phyloP scores from a whole-genome alignment of 2,888 invertebrate species.

The Orthosia gothica region DNA sequence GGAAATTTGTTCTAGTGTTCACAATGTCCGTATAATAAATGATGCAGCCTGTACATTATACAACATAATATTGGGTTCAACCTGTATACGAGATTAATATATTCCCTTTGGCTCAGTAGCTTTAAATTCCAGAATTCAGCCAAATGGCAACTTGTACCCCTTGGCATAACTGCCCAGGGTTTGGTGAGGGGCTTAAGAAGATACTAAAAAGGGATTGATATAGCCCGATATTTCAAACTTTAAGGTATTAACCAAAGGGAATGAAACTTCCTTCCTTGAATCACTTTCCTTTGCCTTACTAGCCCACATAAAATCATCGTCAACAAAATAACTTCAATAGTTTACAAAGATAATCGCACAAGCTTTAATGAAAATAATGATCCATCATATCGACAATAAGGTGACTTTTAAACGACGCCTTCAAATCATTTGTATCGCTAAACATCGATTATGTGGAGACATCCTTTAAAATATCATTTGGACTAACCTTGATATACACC shows the following conservation, averaged over 20 bases:
- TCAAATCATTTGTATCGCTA: slow-evolving; percentile 61
- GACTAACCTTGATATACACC: slow-evolving; percentile 61
- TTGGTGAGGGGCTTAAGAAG: not conserved
- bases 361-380: slow-evolving; percentile 52
- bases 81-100: too few species aligned
- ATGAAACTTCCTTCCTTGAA: too few species aligned
- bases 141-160: too few species aligned
- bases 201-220: too few species aligned
- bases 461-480: slow-evolving; percentile 75
- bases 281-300: not conserved
- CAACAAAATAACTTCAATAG: not conserved
- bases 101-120: too few species aligned
- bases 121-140: too few species aligned
- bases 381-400: slow-evolving; percentile 35
- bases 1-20: too few species aligned
- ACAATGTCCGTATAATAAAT: too few species aligned
- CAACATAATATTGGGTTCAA: too few species aligned
- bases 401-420: slow-evolving; percentile 56
- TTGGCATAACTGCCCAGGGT: not conserved
- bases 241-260: too few species aligned
- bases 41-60: too few species aligned
- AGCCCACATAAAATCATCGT: not conserved
- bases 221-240: too few species aligned
- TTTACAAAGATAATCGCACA: slow-evolving; percentile 4
- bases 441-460: slow-evolving; percentile 66